Evolutionary conservation across 2,113 vertebrate species (phyloP), one percentile per base, ranked within the genome.

Genomic region (Spermophilus dauricus): DNA sequence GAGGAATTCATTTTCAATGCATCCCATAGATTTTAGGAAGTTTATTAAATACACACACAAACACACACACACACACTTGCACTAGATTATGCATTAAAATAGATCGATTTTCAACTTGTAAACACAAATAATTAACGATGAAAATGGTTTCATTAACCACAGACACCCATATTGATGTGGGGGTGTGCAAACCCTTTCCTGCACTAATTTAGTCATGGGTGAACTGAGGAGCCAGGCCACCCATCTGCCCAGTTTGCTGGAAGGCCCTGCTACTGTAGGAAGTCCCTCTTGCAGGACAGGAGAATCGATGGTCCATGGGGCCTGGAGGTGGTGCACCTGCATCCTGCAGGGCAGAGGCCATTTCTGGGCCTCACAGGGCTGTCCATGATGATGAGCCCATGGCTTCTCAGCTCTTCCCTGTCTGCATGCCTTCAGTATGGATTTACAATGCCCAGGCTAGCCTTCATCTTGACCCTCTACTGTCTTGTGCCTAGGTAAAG

Each of bases 281-380:
- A 20, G 18, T 12, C 13, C 0, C 24, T 16, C n/a, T 20, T 4
- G 7, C 8, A 12, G 1, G 39, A 85, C 53, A 30, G 9, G 6
- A 14, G 26, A 10, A 1, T 13, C 2, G 16, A 1, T 8, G 12
- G 24, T 28, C 9, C 4, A 8, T 18, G 1, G 13, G 13, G 6
- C 34, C 37, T 45, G 4, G 3, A 67, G 18, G 18, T 8, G 39
- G 32, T 16, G 13, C 0, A 3, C 3, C 5, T 70, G 11, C 0
- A 4, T 10, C 8, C 45, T 4, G n/a, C 34, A 11, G 65, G 48
- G 32, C 0, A 4, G 26, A 20, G 6, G 32, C 10, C 11, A 3
- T 30, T n/a, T n/a, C 8, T 11, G 65, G 37, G 20, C 42, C 32
- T 69, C 13, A 16, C 65, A 34, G 30, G 12, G 28, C 32, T 69